Evolutionary conservation across 2,113 vertebrate species (phyloP).

Genomic region (Sapajus apella): DNA sequence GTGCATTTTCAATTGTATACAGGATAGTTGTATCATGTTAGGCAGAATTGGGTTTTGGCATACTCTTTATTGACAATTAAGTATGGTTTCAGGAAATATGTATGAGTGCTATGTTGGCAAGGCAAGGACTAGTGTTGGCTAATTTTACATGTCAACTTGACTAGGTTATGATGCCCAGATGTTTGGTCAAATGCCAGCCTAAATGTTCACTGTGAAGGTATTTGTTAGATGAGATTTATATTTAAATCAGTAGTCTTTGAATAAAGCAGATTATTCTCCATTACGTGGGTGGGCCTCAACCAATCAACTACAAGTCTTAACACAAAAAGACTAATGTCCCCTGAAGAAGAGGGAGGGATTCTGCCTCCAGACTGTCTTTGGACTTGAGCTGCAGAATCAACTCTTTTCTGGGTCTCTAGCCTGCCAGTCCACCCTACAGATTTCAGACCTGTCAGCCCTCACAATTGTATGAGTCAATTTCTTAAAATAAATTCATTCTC

Average conservation of each 20-base stretch:
- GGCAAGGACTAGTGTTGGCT: background rate
- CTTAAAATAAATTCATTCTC: background rate
- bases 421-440: background rate
- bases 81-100: background rate
- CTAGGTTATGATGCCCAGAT: background rate
- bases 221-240: background rate
- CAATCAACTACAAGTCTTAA: background rate
- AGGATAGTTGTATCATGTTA: background rate
- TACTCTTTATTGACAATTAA: background rate
- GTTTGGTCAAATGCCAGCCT: background rate
- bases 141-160: background rate
- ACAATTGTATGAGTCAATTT: background rate
- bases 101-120: background rate
- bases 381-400: no score
- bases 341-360: background rate
- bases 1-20: background rate
- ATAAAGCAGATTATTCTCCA: background rate
- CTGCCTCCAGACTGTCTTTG: background rate
- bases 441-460: background rate
- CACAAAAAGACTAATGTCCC: background rate
- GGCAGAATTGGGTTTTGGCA: background rate
- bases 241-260: background rate
- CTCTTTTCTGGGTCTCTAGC: background rate
- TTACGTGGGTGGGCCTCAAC: background rate
- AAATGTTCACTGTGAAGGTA: background rate